These are phyloP conservation scores for Cantharis rustica DNA, from an alignment of 2,888 invertebrate species.

Conservation along the genomic window DNA sequence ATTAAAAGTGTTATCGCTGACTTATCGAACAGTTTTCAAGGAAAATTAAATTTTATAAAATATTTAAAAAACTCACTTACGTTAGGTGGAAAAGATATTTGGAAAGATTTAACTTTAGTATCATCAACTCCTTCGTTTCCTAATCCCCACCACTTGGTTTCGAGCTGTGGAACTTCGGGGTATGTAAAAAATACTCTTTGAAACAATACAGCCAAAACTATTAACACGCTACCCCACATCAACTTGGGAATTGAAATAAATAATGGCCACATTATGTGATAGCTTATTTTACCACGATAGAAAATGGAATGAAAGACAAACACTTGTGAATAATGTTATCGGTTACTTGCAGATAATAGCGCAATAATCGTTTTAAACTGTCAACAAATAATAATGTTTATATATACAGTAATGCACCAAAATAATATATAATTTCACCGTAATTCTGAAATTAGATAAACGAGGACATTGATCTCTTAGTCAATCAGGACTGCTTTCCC, in stretches of 20 bases:
- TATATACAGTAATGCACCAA: background rate
- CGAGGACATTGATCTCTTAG: background rate
- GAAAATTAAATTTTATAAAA: too few species aligned
- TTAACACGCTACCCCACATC: background rate
- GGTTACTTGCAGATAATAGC: background rate
- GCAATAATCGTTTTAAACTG: background rate
- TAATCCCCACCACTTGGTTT: background rate
- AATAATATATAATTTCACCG: background rate
- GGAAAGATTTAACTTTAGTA: background rate
- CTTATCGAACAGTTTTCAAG: too few species aligned
- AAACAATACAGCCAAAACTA: background rate
- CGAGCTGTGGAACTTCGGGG: background rate
- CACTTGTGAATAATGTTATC: background rate
- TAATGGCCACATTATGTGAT: background rate
- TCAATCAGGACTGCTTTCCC: too few species aligned
- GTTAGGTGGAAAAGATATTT: background rate
- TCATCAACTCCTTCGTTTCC: background rate
- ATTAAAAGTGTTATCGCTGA: background rate
- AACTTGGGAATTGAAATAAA: background rate
- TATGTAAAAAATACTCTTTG: background rate
- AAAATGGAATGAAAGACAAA: background rate
- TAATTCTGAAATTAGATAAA: too few species aligned
- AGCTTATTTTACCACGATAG: background rate
- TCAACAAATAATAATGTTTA: background rate
- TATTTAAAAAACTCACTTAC: background rate